These are phyloP conservation scores for Gymnobelideus leadbeateri DNA, from an alignment of 2,113 vertebrate species.

Conservation along the genomic window DNA sequence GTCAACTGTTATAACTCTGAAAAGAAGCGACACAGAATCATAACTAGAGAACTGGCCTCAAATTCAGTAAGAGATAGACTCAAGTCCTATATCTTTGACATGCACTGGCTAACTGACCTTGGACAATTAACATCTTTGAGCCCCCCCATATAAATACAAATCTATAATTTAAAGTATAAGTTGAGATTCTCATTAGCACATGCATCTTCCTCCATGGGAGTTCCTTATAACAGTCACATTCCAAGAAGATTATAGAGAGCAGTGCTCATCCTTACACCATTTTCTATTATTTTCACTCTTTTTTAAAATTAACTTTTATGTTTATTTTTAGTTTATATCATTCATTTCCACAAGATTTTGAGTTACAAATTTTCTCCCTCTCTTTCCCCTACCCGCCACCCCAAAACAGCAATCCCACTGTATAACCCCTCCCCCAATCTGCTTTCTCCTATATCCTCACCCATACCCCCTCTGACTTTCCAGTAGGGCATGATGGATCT, in stretches of 20 bases:
- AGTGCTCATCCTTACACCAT: not conserved
- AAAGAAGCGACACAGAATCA: not conserved
- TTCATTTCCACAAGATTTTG: too few species aligned
- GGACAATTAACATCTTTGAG: not conserved
- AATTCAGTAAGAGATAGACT: not conserved
- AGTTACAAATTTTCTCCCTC: too few species aligned
- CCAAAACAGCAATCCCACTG: too few species aligned
- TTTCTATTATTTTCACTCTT: too few species aligned
- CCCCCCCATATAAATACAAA: not conserved
- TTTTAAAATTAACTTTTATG: too few species aligned
- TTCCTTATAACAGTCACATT: not conserved
- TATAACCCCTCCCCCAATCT: too few species aligned
- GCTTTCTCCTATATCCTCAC: too few species aligned
- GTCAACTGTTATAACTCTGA: not conserved
- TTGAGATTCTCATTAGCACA: not conserved
- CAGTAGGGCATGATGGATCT: too few species aligned
- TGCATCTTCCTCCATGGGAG: not conserved
- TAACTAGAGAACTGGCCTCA: too few species aligned
- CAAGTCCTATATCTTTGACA: not conserved
- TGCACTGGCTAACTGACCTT: not conserved
- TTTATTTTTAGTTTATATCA: too few species aligned
- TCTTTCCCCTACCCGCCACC: too few species aligned
- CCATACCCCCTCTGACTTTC: too few species aligned
- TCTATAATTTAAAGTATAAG: not conserved
- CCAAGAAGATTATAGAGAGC: not conserved